Evolutionary conservation across 2,797 vertebrate species (phyloP).

Genomic region (Australoheros facetus): DNA sequence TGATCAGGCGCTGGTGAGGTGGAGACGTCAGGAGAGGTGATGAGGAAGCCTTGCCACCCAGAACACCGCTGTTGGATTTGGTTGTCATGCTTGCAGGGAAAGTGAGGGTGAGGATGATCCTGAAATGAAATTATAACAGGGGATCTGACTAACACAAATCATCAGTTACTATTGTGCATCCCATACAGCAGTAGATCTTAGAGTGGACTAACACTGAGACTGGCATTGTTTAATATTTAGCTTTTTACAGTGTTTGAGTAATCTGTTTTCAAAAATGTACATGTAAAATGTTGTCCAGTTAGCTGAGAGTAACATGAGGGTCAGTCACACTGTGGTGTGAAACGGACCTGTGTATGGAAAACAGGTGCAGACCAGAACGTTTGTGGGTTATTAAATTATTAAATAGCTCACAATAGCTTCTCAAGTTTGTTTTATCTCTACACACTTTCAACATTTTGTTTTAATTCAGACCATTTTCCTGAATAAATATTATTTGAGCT

Average conservation of each 20-base stretch:
- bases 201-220: too few species aligned
- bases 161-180: background rate
- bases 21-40: constrained; percentile 84
- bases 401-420: background rate
- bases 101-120: constrained; percentile 33
- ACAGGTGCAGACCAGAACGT: background rate
- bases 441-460: background rate
- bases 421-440: background rate
- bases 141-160: background rate
- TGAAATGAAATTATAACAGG: constrained; percentile 44
- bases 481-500: background rate
- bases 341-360: background rate
- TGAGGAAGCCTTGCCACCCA: constrained; percentile 80
- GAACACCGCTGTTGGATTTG: constrained; percentile 69
- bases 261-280: too few species aligned
- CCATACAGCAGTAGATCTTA: too few species aligned
- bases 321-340: background rate
- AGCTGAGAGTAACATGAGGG: too few species aligned
- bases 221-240: too few species aligned
- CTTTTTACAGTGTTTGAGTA: too few species aligned
- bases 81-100: constrained; percentile 73
- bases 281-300: too few species aligned
- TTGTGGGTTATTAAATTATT: background rate
- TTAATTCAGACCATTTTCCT: background rate
- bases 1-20: constrained; percentile 86